These are phyloP conservation scores for Teleogryllus occipitalis DNA, from an alignment of 1,140 invertebrate species.

Conservation along the genomic window DNA sequence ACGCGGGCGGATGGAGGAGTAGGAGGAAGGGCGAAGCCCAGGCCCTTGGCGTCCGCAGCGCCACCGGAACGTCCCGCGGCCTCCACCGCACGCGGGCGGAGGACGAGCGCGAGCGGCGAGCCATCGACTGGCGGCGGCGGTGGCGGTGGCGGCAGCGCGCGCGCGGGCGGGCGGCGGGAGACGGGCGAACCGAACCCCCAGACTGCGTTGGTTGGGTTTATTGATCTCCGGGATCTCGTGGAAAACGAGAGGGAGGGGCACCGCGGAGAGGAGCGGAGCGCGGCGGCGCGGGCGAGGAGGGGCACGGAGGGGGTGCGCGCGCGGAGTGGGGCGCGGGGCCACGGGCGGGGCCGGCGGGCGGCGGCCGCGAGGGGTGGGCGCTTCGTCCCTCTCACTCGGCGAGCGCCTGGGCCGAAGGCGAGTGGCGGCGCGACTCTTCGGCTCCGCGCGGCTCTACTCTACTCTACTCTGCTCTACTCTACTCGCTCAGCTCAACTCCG, in stretches of 20 bases:
- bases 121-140: constrained; percentile 25
- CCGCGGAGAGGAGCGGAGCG: neutral
- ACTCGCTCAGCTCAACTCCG: no score
- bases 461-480: no score
- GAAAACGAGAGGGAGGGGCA: constrained; percentile 3
- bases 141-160: constrained; percentile 13
- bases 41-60: constrained; percentile 14
- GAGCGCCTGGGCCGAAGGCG: no score
- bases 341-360: no score
- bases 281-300: constrained; percentile 3
- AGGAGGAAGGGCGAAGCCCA: constrained; percentile 28
- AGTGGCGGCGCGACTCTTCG: no score
- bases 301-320: constrained; percentile 19
- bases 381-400: no score
- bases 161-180: neutral
- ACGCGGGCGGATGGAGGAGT: constrained; percentile 28
- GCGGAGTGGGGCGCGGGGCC: no score
- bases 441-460: no score
- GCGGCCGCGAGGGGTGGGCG: no score
- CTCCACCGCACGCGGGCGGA: constrained; percentile 26
- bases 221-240: constrained; percentile 15
- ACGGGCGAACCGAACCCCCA: neutral
- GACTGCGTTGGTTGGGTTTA: constrained; percentile 10
- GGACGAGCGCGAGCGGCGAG: constrained; percentile 30
- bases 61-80: neutral